Evolutionary conservation across 2,113 vertebrate species (phyloP), one percentile per base, ranked within the genome.

Genomic region (Heteronetta atricapilla): DNA sequence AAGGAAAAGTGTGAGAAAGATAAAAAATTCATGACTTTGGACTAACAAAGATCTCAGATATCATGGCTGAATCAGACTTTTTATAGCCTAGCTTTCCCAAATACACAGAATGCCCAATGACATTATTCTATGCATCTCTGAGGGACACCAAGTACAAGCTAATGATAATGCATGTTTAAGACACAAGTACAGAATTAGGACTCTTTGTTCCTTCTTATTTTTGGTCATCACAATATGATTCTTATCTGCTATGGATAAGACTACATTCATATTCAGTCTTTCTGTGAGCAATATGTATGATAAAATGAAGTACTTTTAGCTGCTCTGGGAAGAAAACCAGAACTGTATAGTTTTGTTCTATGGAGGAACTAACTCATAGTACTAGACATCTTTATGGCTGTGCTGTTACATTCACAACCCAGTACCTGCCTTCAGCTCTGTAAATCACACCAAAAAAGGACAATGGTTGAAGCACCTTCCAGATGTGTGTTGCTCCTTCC

Each of bases 1-100:
- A 4, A 0, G 8, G 48, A 56, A 74, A 33, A 1, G 2, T 4
- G 4, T 22, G 34, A 76, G 44, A 48, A 46, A 13, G 10, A 42
- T 58, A 44, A 75, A 18, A 18, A 33, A 42, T 13, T 25, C 55
- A 58, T 18, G 8, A 33, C 3, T 75, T n/a, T 12, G 25, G 40
- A 22, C 21, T 23, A 76, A 19, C 38, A 69, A 85, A 44, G 46
- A 22, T 48, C 8, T 80, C 23, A 46, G 56, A 31, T 3, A 16
- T 84, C 31, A 44, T 20, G 19, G 12, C 34, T 38, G 52, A 33
- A 13, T 63, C 40, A 64, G 50, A 8, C 31, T 42, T 34, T 36
- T 4, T n/a, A 21, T 10, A 62, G 26, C 26, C 46, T 33, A 66
- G 3, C 70, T 83, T 53, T 73, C n/a, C 67, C 42, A 46, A 62